Evolutionary conservation across 2,888 invertebrate species (phyloP), one percentile per base, ranked within the genome.

Genomic region (Meteorus cinctellus): DNA sequence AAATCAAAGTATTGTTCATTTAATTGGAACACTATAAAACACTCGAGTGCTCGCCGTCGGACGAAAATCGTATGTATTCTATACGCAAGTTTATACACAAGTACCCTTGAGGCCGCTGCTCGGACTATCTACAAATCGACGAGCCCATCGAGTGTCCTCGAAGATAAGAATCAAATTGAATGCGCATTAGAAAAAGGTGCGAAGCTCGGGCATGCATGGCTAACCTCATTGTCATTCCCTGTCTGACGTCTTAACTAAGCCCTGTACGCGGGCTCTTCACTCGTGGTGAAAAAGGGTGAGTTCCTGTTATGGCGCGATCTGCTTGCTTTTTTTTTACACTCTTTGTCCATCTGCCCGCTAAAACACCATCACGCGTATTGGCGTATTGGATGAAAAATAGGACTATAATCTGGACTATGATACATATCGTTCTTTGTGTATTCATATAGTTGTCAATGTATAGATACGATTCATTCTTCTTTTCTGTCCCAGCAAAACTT

Each of bases 211-310:
- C 85, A 88, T 85, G 89, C 89, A 88, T 88, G 88, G 85, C 76
- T 87, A 87, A 87, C 85, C 86, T 85, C 82, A 89, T 89, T 89
- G 89, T 89, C 82, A 77, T 67, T 76, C 76, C 80, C 78, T 80
- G 80, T 78, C 80, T 89, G 89, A 89, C 89, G 85, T 88, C 88
- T 88, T 88, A 88, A 88, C 88, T 86, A 86, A 86, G 86, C 85
- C 83, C 85, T 82, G 19, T 19, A 19, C n/a, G 80, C 81, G 72
- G 63, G 65, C 72, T 55, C 77, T 72, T 29, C 71, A 72, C 70
- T 76, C 66, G 34, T 60, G 66, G 27, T 48, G 62, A 12, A 63
- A 34, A 77, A 68, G 75, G 72, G 75, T 69, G 48, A 16, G 16
- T 69, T 77, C 66, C 65, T 65, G 60, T 72, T 48, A 62, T 63